Base-by-base conservation (phyloP, 1,140 invertebrate genomes). In the Drosophila grimshawi region DNA sequence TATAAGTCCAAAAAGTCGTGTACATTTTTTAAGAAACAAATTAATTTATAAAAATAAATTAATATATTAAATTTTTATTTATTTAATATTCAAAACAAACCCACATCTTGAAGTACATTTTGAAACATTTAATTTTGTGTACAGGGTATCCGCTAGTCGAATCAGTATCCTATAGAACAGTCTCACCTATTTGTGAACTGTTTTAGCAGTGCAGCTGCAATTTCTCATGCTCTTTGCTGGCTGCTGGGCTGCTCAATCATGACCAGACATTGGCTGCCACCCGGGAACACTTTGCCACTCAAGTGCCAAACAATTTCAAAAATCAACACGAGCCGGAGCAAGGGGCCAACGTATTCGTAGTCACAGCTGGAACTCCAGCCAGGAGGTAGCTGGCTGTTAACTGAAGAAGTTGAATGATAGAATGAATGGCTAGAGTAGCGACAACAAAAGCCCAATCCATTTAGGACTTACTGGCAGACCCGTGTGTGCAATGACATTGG, bases 261-360 rank as follows among this genome's bases (percentile, higher is more conserved):
- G 48, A 37, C 55, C 71, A 65, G 79, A 72, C 59, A 78, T 61
- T 39, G 76, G 52, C 64, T 61, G 76, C 48, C 82, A 79, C 81
- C 70, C 52, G 82, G 83, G 83, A 69, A 61, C 82, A 86, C 71
- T 86, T 86, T 73, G 83, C 67, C 63, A 82, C 76, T 86, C 83
- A 88, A 86, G 80, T 88, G 83, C 83, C 83, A 88, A 88, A 82
- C 79, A 86, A 88, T 88, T 86, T 86, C 83, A 86, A 86, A 86
- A 86, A 86, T 86, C 82, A 86, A 88, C 82, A 82, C 71, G 75
- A 81, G n/a, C 60, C 49, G 56, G 59, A 61, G 45, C 56, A 53
- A 48, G 48, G 68, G 49, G 29, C 27, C 35, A 19, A 19, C 19
- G 19, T 19, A 19, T 19, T 19, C 19, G 19, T 19, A 19, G 19